Base-by-base conservation (phyloP, 1,140 invertebrate species). In the Bombus balteatus region DNA sequence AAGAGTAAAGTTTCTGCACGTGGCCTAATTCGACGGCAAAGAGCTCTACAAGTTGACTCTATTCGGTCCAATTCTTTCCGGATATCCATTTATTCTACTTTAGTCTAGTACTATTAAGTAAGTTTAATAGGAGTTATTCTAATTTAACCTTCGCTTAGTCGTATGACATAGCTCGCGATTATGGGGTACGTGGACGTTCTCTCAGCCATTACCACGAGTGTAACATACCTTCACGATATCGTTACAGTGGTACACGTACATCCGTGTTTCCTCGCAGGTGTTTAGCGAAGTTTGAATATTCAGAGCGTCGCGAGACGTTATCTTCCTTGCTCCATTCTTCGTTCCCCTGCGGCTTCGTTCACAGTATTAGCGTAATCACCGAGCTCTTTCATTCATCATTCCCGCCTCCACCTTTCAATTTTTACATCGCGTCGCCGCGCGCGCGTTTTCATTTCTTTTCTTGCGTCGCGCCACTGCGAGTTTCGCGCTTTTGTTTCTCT, bases 281-380 rank as follows among this genome's bases (percentile, higher is more conserved):
- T 81, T 71, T 71, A 57, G 34, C 66, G 12, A 57, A 13, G 43
- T 39, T 47, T 39, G 34, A 81, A 72, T 72, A 81, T 59, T 57
- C 74, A 53, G 59, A 74, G 39, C 22, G 39, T 25, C 39, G 15
- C 68, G 22, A 81, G 80, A 82, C 71, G 57, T 57, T 80, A 70
- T 81, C 66, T 39, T 74, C 39, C 53, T 41, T 13, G 25, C 9
- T 32, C 3, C 18, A 12, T 77, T 77, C 81, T 83, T 83, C 70
- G 73, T 77, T 83, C 41, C 41, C 81, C 72, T 13, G 22, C 66
- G 32, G 71, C 71, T 84, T 79, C 82, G 71, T 78, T 84, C 37
- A 59, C 22, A n/a, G 5, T 79, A 84, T 84, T 84, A 83, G 65
- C 81, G 73, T 83, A 70, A 83, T 83, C 82, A 83, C 65, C 81